A percentile compares a stretch with the other conserved stretches of the same genome.
phyloP scores from a whole-genome alignment of 2,888 invertebrate species.

The Suillia variegata region DNA sequence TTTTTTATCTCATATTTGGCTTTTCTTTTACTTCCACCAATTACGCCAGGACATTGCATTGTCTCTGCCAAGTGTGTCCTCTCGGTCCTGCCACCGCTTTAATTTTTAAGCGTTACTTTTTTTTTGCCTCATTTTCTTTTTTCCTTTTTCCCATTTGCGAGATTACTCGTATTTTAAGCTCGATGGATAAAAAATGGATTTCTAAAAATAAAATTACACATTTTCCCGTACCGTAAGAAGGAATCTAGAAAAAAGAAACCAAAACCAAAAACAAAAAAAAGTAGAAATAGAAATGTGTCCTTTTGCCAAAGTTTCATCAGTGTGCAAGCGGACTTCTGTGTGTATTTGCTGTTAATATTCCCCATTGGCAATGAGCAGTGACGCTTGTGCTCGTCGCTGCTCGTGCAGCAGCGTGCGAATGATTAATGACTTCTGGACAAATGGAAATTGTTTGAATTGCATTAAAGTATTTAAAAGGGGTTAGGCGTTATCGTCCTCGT shows the following conservation, averaged over 20 bases:
- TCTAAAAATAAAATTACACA: too few relatives aligned
- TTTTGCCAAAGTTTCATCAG: background rate
- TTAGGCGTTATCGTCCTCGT: background rate
- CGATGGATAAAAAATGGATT: background rate
- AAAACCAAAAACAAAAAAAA: conserved; percentile 1
- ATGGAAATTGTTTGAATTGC: conserved; percentile 60
- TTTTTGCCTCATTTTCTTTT: conserved; percentile 3
- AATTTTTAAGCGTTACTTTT: background rate
- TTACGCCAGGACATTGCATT: too few relatives aligned
- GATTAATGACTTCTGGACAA: conserved; percentile 60
- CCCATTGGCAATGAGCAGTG: conserved; percentile 11
- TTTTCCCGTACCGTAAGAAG: background rate
- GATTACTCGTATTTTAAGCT: conserved; percentile 13
- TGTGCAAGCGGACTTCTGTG: conserved; percentile 4
- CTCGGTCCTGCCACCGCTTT: background rate
- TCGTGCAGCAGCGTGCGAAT: conserved; percentile 48
- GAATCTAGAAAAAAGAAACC: background rate
- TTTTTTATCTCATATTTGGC: too few relatives aligned
- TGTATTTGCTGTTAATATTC: conserved; percentile 10
- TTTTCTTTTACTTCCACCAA: too few relatives aligned
- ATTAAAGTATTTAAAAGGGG: conserved; percentile 46
- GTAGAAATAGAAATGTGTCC: background rate
- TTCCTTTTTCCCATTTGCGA: conserved; percentile 19
- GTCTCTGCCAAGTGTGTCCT: conserved; percentile 8
- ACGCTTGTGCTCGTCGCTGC: background rate